Evolutionary conservation across 2,888 invertebrate genomes (phyloP), one percentile per base, ranked within the genome.

Genomic region (Ophion obscuratus): DNA sequence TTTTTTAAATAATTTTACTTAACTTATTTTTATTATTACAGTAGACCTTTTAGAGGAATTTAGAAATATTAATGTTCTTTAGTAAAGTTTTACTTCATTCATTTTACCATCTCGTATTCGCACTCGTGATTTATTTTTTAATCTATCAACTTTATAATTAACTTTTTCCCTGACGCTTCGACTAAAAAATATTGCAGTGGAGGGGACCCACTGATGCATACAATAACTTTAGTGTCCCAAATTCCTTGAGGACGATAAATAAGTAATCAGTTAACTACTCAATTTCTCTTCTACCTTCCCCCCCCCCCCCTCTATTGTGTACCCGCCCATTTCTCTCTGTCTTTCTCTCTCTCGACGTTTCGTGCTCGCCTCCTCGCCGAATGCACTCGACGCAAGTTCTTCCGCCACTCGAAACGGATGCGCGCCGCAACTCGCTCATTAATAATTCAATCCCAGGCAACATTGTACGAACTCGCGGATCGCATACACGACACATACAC

Each of bases 401-500:
- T 53, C 78, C 81, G 82, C 64, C 64, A 57, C 66, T 73, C 40
- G 67, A 71, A 84, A 82, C 82, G 76, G 82, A 81, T 85, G 82
- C 82, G 61, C 81, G 84, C 61, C 77, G 57, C 82, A 59, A 53
- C 66, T 67, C 73, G 73, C 73, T 73, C 85, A 82, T 85, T 85
- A 85, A 85, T 85, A 85, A 85, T 78, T 62, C 82, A 57, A 81
- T 77, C 85, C 77, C 85, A 20, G 61, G 53, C 53, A 53, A 76
- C 77, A 84, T 84, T 82, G 82, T 80, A 76, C 75, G 62, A 57
- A n/a, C 70, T 66, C 82, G 40, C 70, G 70, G 66, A 77, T 31
- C 47, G 75, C 62, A 47, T 59, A 67, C 31, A 27, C 47, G 75
- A 17, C 6, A 17, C 44, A 44, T 64, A 44, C 14, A 27, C 6